Percentiles rank a stretch among this genome's conserved stretches.
These are phyloP conservation scores for Tinea semifulvella DNA, from an alignment of 2,888 invertebrate species.

Conservation along the genomic window DNA sequence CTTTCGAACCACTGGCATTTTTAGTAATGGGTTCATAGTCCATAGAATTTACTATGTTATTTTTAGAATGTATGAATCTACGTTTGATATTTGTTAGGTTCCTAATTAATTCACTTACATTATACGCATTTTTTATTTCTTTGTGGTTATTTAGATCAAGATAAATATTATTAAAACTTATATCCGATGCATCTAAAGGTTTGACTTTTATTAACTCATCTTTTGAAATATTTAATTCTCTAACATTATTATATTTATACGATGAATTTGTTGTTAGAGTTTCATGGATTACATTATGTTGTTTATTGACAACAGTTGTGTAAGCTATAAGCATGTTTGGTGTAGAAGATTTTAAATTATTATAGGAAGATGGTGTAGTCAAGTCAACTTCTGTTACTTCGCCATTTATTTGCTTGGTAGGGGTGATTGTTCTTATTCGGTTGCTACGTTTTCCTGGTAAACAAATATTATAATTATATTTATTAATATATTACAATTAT, in stretches of 20 bases:
- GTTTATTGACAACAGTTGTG: too few relatives aligned
- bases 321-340: too few relatives aligned
- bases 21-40: background rate
- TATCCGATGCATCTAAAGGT: background rate
- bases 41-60: background rate
- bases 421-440: conserved; percentile 22
- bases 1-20: background rate
- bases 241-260: too few relatives aligned
- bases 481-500: too few relatives aligned
- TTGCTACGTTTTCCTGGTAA: conserved; percentile 1
- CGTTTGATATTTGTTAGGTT: background rate
- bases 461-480: background rate
- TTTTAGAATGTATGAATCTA: background rate
- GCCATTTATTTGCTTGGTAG: background rate
- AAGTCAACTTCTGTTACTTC: too few relatives aligned
- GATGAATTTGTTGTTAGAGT: too few relatives aligned
- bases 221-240: too few relatives aligned
- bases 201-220: background rate
- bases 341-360: too few relatives aligned
- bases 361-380: too few relatives aligned
- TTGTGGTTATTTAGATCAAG: background rate
- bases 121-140: background rate
- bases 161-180: background rate
- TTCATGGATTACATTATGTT: too few relatives aligned
- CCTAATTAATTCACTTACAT: background rate